These are phyloP conservation scores for Pherbina coryleti DNA, from an alignment of 2,888 invertebrate genomes.

Conservation along the genomic window DNA sequence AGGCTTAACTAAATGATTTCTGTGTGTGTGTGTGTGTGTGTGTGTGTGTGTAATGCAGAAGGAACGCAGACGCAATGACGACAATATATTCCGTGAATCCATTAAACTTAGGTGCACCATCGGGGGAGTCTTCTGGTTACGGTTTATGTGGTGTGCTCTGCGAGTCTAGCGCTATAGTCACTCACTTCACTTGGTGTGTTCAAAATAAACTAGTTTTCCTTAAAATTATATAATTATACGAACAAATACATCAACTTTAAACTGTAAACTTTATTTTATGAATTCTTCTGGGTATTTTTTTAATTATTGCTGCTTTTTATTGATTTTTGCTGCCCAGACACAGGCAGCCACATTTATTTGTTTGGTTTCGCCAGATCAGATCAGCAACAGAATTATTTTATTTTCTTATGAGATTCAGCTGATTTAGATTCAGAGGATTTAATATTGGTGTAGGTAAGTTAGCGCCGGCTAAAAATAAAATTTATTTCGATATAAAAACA, in stretches of 20 bases:
- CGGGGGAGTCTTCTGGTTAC: neutral
- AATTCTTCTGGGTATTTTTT: constrained; percentile 59
- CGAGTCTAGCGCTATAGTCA: neutral
- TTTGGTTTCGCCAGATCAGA: neutral
- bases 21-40: constrained; percentile 34
- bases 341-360: neutral
- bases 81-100: constrained; percentile 64
- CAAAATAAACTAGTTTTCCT: constrained; percentile 24
- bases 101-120: constrained; percentile 22
- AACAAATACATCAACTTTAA: constrained; percentile 2
- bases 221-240: constrained; percentile 35
- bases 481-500: neutral
- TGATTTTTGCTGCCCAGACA: constrained; percentile 30
- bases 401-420: too few species aligned
- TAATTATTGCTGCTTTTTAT: constrained; percentile 55
- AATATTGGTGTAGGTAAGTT: constrained; percentile 17
- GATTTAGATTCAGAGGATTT: too few species aligned
- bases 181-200: constrained; percentile 26
- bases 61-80: constrained; percentile 62
- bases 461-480: neutral
- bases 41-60: neutral
- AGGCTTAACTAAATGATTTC: constrained; percentile 49
- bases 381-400: neutral
- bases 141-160: neutral
- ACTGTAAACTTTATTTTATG: constrained; percentile 49